Conservation (phyloP, 2,113 vertebrate species). For the Oncorhynchus keta region DNA sequence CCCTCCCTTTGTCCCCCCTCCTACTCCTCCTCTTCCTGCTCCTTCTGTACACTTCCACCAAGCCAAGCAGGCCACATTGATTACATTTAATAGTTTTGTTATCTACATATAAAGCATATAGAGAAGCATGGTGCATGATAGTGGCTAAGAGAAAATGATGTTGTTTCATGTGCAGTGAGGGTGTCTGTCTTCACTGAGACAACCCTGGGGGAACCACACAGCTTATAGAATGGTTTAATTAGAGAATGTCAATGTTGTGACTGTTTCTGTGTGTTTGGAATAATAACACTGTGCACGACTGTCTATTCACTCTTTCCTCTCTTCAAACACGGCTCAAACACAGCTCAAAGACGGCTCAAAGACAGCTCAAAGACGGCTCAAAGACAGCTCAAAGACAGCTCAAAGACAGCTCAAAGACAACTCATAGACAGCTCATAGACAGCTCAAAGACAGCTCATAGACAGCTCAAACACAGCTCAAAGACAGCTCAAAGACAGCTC, state of each 20-base stretch:
- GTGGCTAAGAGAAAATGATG: constrained; percentile 64
- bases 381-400: too few relatives aligned
- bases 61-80: constrained; percentile 43
- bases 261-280: constrained; percentile 46
- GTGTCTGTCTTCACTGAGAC: too few relatives aligned
- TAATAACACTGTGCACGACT: constrained; percentile 59
- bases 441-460: too few relatives aligned
- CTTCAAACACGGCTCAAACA: constrained; percentile 37
- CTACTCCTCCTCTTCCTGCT: too few relatives aligned
- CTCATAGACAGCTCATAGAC: too few relatives aligned
- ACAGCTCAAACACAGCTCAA: too few relatives aligned
- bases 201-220: too few relatives aligned
- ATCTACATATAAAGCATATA: constrained; percentile 60
- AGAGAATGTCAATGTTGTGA: constrained; percentile 67
- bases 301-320: constrained; percentile 46
- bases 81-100: constrained; percentile 51
- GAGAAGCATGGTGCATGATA: constrained; percentile 48
- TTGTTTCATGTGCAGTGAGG: constrained; percentile 48
- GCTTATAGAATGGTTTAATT: constrained; percentile 71
- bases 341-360: neutral
- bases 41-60: too few relatives aligned
- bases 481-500: too few relatives aligned
- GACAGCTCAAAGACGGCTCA: too few relatives aligned
- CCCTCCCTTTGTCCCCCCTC: constrained; percentile 22
- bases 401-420: too few relatives aligned